Percentiles rank a stretch among this genome's conserved stretches.
Evolutionary conservation across 2,797 vertebrate genomes (phyloP).

Genomic region (Hypotaenidia okinawae): DNA sequence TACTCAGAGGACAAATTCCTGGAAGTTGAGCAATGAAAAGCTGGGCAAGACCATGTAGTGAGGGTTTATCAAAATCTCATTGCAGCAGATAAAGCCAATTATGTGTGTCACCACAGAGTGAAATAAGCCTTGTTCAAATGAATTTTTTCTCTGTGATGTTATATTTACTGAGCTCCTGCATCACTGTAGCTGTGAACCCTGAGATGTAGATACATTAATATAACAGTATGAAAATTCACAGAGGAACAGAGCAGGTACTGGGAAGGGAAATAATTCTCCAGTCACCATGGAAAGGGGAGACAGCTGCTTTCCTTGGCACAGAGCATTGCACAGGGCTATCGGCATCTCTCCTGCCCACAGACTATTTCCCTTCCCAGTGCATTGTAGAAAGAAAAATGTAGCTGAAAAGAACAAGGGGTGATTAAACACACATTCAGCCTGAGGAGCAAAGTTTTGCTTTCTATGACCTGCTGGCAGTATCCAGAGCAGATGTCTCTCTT

Average conservation of each 20-base stretch:
- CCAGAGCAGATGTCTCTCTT: background rate
- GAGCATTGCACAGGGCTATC: accelerated
- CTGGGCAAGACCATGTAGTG: background rate
- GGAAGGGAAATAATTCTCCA: background rate
- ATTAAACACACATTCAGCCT: background rate
- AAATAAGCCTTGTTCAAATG: slow-evolving; percentile 3
- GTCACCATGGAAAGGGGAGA: background rate
- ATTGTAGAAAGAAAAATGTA: background rate
- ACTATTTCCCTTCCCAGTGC: background rate
- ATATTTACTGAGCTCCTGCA: background rate
- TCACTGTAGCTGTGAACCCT: background rate
- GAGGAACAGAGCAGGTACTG: background rate
- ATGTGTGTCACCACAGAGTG: background rate
- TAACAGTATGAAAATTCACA: background rate
- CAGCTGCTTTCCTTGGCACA: background rate
- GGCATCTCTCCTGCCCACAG: background rate
- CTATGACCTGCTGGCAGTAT: background rate
- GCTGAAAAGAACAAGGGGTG: no score
- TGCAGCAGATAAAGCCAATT: slow-evolving; percentile 35
- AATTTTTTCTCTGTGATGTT: background rate
- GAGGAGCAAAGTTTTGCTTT: background rate
- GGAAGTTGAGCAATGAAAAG: background rate
- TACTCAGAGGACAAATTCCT: slow-evolving; percentile 12
- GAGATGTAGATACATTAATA: background rate
- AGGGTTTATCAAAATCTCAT: slow-evolving; percentile 32